These are phyloP conservation scores for Pseudorhombus dupliciocellatus DNA, from an alignment of 2,113 vertebrate genomes.

Conservation along the genomic window DNA sequence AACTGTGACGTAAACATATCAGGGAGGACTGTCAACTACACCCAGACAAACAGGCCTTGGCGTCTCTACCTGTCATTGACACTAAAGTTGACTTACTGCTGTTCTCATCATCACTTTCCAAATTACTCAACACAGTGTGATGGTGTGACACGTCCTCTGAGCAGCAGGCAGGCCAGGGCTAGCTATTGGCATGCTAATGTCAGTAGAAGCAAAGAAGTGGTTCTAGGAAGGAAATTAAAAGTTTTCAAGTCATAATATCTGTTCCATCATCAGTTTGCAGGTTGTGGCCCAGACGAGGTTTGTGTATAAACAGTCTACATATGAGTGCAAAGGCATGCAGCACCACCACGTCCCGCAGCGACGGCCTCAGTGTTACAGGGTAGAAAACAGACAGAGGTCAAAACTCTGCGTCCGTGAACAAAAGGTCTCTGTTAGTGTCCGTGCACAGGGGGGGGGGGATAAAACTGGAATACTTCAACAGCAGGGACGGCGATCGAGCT, in stretches of 20 bases:
- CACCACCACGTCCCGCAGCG: conserved; percentile 3
- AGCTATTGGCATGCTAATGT: too few relatives aligned
- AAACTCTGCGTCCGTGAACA: neutral
- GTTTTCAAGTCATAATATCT: neutral
- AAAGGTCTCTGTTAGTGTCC: neutral
- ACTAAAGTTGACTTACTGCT: too few relatives aligned
- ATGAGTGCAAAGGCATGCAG: conserved; percentile 57
- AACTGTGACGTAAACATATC: neutral
- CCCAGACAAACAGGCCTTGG: neutral
- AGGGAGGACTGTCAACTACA: neutral
- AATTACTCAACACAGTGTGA: too few relatives aligned
- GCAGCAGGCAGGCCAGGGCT: too few relatives aligned
- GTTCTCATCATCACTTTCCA: too few relatives aligned
- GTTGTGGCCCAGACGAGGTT: neutral
- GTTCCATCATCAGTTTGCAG: conserved; percentile 8
- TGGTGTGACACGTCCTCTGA: too few relatives aligned
- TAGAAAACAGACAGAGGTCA: neutral
- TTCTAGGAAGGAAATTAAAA: neutral
- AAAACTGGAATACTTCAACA: neutral
- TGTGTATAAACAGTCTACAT: conserved; percentile 36
- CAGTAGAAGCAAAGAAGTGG: too few relatives aligned
- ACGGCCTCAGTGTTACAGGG: neutral
- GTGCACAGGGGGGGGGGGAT: neutral
- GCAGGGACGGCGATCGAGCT: neutral
- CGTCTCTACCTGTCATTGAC: too few relatives aligned